These are phyloP conservation scores for Nerophis ophidion DNA, from an alignment of 2,113 vertebrate species.

Conservation along the genomic window DNA sequence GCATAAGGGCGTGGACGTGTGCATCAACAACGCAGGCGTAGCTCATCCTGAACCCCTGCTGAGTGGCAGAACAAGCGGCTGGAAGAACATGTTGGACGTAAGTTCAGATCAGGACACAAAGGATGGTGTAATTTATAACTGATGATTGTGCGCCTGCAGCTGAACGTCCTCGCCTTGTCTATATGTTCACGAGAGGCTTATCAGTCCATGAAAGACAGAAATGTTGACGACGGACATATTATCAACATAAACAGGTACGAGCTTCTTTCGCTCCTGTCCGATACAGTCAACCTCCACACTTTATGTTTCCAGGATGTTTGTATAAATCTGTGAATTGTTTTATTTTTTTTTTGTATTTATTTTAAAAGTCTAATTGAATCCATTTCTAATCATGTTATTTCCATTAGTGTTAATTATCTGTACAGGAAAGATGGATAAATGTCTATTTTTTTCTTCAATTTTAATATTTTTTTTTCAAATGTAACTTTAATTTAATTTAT, in stretches of 20 bases:
- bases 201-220: conserved; percentile 86
- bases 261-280: no score
- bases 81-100: conserved; percentile 86
- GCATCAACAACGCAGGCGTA: conserved; percentile 87
- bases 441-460: no score
- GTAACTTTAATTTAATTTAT: no score
- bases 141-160: conserved; percentile 53
- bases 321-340: no score
- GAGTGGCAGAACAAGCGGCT: conserved; percentile 75
- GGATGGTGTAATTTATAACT: background rate
- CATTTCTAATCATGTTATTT: no score
- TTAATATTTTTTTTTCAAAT: no score
- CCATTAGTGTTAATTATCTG: no score
- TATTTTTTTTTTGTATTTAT: no score
- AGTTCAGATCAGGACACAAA: conserved; percentile 28
- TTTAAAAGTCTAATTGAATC: no score
- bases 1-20: conserved; percentile 81
- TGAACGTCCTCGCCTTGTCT: conserved; percentile 80
- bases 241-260: conserved; percentile 85
- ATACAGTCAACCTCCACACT: no score
- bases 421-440: no score
- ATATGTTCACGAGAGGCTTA: conserved; percentile 84
- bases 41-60: conserved; percentile 77
- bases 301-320: no score
- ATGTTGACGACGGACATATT: conserved; percentile 84